Evolutionary conservation across 2,113 vertebrate genomes (phyloP).

Genomic region (Menura novaehollandiae): DNA sequence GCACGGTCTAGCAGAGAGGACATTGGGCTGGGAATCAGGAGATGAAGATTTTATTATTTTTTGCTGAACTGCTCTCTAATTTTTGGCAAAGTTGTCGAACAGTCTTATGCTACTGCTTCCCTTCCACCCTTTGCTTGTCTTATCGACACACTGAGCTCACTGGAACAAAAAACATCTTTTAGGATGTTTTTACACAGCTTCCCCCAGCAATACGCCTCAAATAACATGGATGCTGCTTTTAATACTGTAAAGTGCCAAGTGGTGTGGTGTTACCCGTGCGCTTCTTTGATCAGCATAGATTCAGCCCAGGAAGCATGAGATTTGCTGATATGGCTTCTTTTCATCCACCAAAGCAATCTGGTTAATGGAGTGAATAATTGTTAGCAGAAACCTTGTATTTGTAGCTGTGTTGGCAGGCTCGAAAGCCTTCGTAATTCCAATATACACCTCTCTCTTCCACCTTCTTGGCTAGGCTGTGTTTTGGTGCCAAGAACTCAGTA

Average conservation of each 20-base stretch:
- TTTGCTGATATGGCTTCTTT: background rate
- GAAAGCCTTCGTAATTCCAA: background rate
- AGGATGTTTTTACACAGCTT: background rate
- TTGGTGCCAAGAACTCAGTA: background rate
- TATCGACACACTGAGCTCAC: background rate
- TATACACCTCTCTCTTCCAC: background rate
- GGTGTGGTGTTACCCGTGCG: background rate
- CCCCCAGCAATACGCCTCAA: background rate
- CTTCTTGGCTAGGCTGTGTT: background rate
- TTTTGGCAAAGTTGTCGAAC: background rate
- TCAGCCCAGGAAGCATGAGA: background rate
- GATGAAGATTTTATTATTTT: background rate
- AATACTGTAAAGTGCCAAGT: background rate
- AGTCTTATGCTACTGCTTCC: background rate
- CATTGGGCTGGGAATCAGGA: background rate
- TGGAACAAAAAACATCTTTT: background rate
- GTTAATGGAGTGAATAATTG: constrained; percentile 1
- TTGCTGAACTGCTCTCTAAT: background rate
- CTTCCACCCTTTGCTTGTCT: background rate
- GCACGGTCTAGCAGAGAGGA: background rate
- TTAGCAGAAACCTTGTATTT: background rate
- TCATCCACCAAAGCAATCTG: background rate
- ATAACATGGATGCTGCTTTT: background rate
- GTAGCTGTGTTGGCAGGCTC: background rate
- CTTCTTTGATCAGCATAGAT: background rate